Evolutionary conservation across 2,113 vertebrate species (phyloP).

Genomic region (Pampusana beccarii): DNA sequence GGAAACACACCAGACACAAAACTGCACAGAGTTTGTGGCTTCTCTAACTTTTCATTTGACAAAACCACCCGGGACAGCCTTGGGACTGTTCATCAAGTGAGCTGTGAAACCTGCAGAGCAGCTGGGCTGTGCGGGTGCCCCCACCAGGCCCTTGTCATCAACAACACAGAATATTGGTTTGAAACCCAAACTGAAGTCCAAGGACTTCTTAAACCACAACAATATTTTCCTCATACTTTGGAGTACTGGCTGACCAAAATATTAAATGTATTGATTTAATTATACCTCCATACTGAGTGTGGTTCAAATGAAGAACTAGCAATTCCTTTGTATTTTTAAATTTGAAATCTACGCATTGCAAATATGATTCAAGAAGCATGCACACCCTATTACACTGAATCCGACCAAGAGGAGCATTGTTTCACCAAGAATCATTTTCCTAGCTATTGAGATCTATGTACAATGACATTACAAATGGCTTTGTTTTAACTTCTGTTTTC

Average conservation of each 20-base stretch:
- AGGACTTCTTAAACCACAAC: not conserved
- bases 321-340: not conserved
- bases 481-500: not conserved
- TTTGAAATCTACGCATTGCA: not conserved
- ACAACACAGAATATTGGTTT: accelerated
- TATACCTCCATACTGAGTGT: not conserved
- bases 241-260: not conserved
- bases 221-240: not conserved
- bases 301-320: not conserved
- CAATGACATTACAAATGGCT: not conserved
- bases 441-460: not conserved
- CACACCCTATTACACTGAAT: not conserved
- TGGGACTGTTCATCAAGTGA: too few relatives aligned
- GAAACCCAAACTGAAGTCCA: not conserved
- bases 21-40: not conserved
- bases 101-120: not conserved
- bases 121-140: too few relatives aligned
- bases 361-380: not conserved
- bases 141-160: not conserved
- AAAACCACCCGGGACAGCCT: not conserved
- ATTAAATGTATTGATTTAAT: too few relatives aligned
- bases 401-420: not conserved
- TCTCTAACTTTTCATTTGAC: not conserved
- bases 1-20: not conserved
- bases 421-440: not conserved